A percentile compares a stretch with the other conserved stretches of the same genome.
phyloP scores from a whole-genome alignment of 2,888 invertebrate species.

The Nineta flava region DNA sequence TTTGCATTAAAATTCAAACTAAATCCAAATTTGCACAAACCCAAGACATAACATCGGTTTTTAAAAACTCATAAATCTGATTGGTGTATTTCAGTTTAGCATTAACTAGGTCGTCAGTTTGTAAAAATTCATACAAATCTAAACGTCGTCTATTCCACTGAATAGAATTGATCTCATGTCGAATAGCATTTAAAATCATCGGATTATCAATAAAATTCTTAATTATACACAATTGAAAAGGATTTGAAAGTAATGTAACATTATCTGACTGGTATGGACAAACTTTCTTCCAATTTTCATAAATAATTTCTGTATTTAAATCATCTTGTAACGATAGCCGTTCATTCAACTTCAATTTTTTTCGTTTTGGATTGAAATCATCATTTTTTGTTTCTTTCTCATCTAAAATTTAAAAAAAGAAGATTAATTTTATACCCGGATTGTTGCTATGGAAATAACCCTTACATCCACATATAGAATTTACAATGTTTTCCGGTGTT shows the following conservation, averaged over 20 bases:
- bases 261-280: conserved; percentile 26
- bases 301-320: conserved; percentile 13
- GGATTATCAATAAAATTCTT: conserved; percentile 42
- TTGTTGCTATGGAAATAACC: not conserved
- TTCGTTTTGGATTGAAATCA: conserved; percentile 11
- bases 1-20: too few relatives aligned
- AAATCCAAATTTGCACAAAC: conserved; percentile 22
- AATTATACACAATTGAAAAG: conserved; percentile 50
- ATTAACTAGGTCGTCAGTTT: conserved; percentile 53
- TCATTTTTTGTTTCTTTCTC: conserved; percentile 11
- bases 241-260: conserved; percentile 39
- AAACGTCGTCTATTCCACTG: conserved; percentile 63
- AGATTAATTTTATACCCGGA: too few relatives aligned
- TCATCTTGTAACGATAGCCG: not conserved
- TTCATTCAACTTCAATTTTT: conserved; percentile 12
- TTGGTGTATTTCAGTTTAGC: conserved; percentile 39
- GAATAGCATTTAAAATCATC: conserved; percentile 40
- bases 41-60: conserved; percentile 48
- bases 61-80: conserved; percentile 45
- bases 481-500: not conserved
- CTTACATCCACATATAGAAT: not conserved
- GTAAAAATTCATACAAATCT: conserved; percentile 79
- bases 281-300: conserved; percentile 31
- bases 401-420: not conserved
- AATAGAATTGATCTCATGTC: conserved; percentile 47